Percentiles rank a stretch among this genome's conserved stretches.
These are phyloP conservation scores for Campaea margaritaria DNA, from an alignment of 2,888 invertebrate species.

Conservation along the genomic window DNA sequence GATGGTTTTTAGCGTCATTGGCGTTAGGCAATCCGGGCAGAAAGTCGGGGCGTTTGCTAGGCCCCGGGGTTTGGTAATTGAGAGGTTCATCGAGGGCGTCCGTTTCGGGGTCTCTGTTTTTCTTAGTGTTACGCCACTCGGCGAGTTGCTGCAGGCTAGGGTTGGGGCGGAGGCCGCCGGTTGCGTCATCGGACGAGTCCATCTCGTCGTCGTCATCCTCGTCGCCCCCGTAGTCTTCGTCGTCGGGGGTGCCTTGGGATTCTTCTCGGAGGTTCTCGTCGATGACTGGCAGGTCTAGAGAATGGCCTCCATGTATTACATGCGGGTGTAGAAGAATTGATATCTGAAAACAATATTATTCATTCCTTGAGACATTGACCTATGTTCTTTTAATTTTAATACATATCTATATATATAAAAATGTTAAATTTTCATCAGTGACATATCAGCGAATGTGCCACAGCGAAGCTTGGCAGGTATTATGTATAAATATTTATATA, in stretches of 20 bases:
- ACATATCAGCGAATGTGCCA: too few species aligned
- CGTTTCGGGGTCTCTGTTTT: background rate
- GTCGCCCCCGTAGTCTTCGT: slow-evolving; percentile 42
- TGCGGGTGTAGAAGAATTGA: slow-evolving; percentile 72
- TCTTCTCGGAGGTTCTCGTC: slow-evolving; percentile 65
- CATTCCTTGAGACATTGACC: background rate
- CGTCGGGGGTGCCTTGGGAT: slow-evolving; percentile 27
- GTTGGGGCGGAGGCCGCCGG: slow-evolving; percentile 1
- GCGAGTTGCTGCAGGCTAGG: slow-evolving; percentile 1
- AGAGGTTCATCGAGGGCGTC: background rate
- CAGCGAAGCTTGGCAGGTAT: too few species aligned
- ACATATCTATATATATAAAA: too few species aligned
- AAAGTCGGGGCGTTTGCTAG: slow-evolving; percentile 20
- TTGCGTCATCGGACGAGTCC: background rate
- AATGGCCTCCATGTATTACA: slow-evolving; percentile 64
- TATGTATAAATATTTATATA: too few species aligned
- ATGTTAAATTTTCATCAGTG: too few species aligned
- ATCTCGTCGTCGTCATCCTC: slow-evolving; percentile 21
- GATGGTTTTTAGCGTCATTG: slow-evolving; percentile 44
- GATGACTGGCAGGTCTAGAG: slow-evolving; percentile 71
- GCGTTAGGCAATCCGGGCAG: slow-evolving; percentile 18
- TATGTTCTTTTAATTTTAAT: background rate
- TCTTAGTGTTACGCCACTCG: slow-evolving; percentile 3
- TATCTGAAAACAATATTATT: slow-evolving; percentile 54
- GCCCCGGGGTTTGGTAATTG: slow-evolving; percentile 1